Conservation (phyloP, 2,797 vertebrate species). For the Phalanger gymnotis region DNA sequence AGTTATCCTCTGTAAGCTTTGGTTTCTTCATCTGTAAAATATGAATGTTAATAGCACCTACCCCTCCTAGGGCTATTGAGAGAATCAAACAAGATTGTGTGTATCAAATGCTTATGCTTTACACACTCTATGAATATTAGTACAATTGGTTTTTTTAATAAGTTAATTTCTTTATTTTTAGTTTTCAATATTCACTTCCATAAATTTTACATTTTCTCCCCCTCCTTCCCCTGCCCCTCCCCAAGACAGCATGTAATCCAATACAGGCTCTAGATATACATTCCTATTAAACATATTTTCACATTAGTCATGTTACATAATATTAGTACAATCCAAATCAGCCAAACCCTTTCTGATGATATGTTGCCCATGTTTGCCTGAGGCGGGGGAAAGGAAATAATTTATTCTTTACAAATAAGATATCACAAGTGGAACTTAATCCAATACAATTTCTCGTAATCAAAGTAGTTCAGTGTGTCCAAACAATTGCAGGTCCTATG, state of each 20-base stretch:
- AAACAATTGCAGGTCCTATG: constrained; percentile 36
- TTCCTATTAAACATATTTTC: no score
- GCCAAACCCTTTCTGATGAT: neutral
- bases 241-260: no score
- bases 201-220: no score
- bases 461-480: constrained; percentile 29
- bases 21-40: neutral
- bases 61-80: neutral
- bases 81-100: neutral
- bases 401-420: constrained; percentile 44
- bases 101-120: neutral
- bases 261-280: no score
- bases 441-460: constrained; percentile 47
- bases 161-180: no score
- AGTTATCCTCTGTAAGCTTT: neutral
- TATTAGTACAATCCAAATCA: neutral
- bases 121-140: neutral
- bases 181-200: no score
- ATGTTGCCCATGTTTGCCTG: constrained; percentile 18
- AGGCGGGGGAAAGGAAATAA: constrained; percentile 16
- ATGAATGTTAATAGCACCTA: neutral
- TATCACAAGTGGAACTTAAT: constrained; percentile 35
- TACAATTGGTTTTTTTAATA: no score
- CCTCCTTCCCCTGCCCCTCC: no score
- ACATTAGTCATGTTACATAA: no score